phyloP scores from a whole-genome alignment of 2,113 vertebrate species.

The Xyliphius kryptos region DNA sequence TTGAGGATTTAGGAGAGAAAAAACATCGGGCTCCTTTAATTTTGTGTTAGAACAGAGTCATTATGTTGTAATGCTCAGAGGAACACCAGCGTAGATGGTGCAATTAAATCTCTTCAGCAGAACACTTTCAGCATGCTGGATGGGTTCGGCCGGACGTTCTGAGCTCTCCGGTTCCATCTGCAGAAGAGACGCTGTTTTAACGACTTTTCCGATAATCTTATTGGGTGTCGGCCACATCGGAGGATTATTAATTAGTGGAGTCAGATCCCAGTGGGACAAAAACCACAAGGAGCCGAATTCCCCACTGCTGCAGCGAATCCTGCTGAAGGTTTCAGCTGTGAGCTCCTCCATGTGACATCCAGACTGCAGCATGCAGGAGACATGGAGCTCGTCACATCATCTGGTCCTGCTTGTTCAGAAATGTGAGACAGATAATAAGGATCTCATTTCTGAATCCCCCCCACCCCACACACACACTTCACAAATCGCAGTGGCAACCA shows the following conservation, averaged over 20 bases:
- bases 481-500: no score
- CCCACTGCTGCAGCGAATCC: conserved; percentile 25
- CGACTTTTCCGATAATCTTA: conserved; percentile 63
- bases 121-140: conserved; percentile 53
- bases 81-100: conserved; percentile 60
- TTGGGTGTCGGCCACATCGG: conserved; percentile 52
- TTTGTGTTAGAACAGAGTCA: conserved; percentile 60
- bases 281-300: conserved; percentile 34
- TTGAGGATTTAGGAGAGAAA: conserved; percentile 9
- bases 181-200: conserved; percentile 51
- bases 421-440: no score
- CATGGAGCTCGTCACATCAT: no score
- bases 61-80: conserved; percentile 66
- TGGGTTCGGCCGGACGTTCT: conserved; percentile 48
- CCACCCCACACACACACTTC: no score
- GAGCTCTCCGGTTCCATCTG: conserved; percentile 47
- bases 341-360: conserved; percentile 10
- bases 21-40: conserved; percentile 56
- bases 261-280: conserved; percentile 48
- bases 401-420: no score
- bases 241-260: conserved; percentile 65
- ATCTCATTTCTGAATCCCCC: no score
- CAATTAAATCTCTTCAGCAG: conserved; percentile 69
- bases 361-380: not conserved
- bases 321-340: conserved; percentile 32